These are phyloP conservation scores for Stomatorhinus walkeri DNA, from an alignment of 2,797 vertebrate species.

Conservation along the genomic window DNA sequence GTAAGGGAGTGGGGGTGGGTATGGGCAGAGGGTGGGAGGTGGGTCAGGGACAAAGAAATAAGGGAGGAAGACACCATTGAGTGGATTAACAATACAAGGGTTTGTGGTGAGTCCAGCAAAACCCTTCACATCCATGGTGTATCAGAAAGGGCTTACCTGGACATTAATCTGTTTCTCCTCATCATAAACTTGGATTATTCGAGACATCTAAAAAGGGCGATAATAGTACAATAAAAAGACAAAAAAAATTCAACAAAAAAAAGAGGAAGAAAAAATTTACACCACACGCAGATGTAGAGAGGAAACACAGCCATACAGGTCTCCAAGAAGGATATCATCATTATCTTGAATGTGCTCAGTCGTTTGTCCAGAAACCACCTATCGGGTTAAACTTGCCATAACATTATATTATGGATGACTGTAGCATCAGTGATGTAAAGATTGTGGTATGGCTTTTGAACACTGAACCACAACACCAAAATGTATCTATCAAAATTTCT, in stretches of 20 bases:
- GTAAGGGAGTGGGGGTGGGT: constrained; percentile 36
- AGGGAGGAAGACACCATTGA: constrained; percentile 64
- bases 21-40: neutral
- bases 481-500: neutral
- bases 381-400: neutral
- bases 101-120: constrained; percentile 42
- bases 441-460: neutral
- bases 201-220: constrained; percentile 99
- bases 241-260: constrained; percentile 76
- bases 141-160: constrained; percentile 91
- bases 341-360: neutral
- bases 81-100: constrained; percentile 50
- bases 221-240: constrained; percentile 83
- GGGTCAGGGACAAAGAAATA: constrained; percentile 32
- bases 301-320: constrained; percentile 33
- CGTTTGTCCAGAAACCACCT: neutral
- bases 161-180: constrained; percentile 99
- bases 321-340: constrained; percentile 33
- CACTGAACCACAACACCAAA: neutral
- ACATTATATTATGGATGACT: neutral
- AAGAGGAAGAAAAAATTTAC: constrained; percentile 67
- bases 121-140: constrained; percentile 71
- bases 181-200: constrained; percentile 99
- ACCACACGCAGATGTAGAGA: constrained; percentile 59
- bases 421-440: neutral